Evolutionary conservation across 2,888 invertebrate species (phyloP), one percentile per base, ranked within the genome.

Genomic region (Alloscopus bannaensis): DNA sequence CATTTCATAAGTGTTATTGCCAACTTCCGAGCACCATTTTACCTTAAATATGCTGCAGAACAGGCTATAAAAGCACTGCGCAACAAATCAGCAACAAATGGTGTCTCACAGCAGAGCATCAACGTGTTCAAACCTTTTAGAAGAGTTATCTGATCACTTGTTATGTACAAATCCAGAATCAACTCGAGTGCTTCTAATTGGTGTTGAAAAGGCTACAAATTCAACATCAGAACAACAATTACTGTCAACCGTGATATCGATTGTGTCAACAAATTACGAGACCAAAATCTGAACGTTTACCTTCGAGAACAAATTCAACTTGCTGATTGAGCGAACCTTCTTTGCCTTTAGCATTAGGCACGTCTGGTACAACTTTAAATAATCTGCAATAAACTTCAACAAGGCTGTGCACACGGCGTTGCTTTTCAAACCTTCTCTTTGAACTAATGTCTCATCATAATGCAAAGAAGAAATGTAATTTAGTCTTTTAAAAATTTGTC

Each of bases 321-420:
- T 18, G 2, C 81, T 78, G 18, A 86, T 69, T 2, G 84, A 68
- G 11, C 20, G 24, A 31, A 86, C 79, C 3, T 69, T 68, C 1
- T 64, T 2, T 4, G 79, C 66, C 26, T 82, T 84, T 2, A 86
- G 24, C 85, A 86, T 84, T 24, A 86, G 40, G 11, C 78, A 68
- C 6, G 84, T 84, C 26, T 85, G 78, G 57, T 84, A 85, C 11
- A 84, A 50, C 42, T 81, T 81, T 13, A 86, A 50, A 57, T 83
- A 86, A 22, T 85, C 81, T 8, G 79, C 71, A 20, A 82, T 76
- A 70, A 82, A 85, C 18, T 81, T 80, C 8, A 83, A 29, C 68
- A 83, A 84, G 0, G 81, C 52, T 0, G 65, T 69, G 20, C 70
- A 80, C 8, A 85, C 81, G n/a, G 80, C 66, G 26, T 71, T 79